These are phyloP conservation scores for Limosa lapponica DNA, from an alignment of 2,797 vertebrate genomes.

Conservation along the genomic window DNA sequence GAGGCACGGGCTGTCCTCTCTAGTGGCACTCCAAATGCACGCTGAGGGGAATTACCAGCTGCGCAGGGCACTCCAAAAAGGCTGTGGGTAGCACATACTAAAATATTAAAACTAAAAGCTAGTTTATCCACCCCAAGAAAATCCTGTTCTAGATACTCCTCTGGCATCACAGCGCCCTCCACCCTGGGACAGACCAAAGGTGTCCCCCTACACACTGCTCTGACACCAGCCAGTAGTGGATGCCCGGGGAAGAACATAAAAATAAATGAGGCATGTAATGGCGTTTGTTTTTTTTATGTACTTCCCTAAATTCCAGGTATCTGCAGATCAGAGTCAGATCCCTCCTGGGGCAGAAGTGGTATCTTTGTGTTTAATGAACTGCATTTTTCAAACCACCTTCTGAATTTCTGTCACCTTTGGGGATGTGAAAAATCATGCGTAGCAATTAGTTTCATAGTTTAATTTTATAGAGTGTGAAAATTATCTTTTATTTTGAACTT, in stretches of 20 bases:
- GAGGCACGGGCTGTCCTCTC: neutral
- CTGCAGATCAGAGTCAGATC: neutral
- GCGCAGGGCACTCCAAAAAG: accelerated
- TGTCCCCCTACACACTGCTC: neutral
- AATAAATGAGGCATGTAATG: neutral
- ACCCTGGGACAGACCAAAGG: neutral
- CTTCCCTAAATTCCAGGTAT: neutral
- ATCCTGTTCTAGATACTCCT: neutral
- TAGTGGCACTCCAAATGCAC: neutral
- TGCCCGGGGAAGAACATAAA: neutral
- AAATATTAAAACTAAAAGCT: neutral
- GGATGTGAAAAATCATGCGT: neutral
- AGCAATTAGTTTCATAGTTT: neutral
- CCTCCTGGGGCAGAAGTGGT: neutral
- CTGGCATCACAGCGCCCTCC: neutral
- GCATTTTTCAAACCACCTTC: neutral
- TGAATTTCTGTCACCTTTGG: neutral
- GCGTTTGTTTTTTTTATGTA: neutral
- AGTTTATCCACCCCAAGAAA: neutral
- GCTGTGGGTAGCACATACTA: neutral
- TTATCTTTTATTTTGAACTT: neutral
- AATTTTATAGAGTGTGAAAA: neutral
- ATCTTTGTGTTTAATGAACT: slow-evolving; percentile 1
- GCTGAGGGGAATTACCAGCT: neutral
- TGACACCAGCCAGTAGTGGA: neutral